Evolutionary conservation across 2,113 vertebrate genomes (phyloP).

Genomic region (Natator depressus): DNA sequence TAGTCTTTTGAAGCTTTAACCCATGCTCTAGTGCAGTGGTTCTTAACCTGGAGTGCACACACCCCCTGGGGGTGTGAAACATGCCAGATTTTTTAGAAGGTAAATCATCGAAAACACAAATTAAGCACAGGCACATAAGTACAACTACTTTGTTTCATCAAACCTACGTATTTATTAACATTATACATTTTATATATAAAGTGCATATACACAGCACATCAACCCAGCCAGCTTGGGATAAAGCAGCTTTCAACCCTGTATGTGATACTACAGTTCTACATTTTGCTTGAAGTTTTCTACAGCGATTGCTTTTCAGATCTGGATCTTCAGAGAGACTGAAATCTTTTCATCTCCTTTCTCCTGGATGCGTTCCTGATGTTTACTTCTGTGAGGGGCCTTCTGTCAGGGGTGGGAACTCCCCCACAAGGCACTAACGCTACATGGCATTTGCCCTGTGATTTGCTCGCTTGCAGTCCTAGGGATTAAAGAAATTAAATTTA

Average conservation of each 20-base stretch:
- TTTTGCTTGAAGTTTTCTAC: neutral
- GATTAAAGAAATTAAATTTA: neutral
- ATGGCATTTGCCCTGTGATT: neutral
- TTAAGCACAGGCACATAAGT: too few species aligned
- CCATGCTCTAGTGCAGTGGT: neutral
- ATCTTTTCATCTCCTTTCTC: neutral
- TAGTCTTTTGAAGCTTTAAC: neutral
- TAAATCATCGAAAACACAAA: too few species aligned
- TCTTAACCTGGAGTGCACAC: too few species aligned
- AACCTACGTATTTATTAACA: too few species aligned
- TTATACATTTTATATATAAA: too few species aligned
- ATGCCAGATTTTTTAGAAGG: too few species aligned
- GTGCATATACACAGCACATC: neutral
- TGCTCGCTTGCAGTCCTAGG: neutral
- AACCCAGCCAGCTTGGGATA: neutral
- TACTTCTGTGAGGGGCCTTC: neutral
- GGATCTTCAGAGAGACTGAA: neutral
- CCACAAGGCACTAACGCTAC: neutral
- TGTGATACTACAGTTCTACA: neutral
- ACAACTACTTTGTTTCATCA: too few species aligned
- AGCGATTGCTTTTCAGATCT: neutral
- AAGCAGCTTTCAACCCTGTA: accelerated
- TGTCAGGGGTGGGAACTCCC: neutral
- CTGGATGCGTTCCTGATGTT: neutral
- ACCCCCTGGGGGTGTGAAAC: too few species aligned